phyloP scores from a whole-genome alignment of 2,888 invertebrate genomes.

The Drosophila cognata region DNA sequence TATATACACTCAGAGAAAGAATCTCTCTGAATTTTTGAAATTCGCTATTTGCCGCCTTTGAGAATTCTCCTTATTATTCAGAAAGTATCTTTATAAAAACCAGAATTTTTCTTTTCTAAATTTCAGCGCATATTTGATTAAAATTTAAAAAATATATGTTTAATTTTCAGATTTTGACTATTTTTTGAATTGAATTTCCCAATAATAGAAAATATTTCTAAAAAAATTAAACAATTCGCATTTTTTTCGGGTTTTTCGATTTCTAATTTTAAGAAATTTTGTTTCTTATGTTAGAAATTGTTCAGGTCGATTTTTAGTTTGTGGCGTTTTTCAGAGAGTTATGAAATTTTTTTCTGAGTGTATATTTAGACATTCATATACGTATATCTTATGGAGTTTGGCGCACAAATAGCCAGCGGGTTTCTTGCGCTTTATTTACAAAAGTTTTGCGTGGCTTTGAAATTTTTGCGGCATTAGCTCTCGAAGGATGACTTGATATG shows the following conservation, averaged over 20 bases:
- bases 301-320: background rate
- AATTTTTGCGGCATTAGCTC: constrained; percentile 31
- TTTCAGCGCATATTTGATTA: background rate
- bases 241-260: no score
- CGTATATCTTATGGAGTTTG: constrained; percentile 29
- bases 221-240: no score
- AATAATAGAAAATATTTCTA: no score
- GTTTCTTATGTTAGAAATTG: background rate
- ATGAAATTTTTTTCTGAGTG: background rate
- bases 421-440: constrained; percentile 29
- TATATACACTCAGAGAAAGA: background rate
- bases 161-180: background rate
- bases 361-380: background rate
- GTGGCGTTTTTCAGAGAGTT: background rate
- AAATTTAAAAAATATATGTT: no score
- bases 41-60: background rate
- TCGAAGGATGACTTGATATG: constrained; percentile 3
- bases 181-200: no score
- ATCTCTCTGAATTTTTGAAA: background rate
- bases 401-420: constrained; percentile 61
- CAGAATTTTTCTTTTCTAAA: background rate
- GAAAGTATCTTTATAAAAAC: background rate
- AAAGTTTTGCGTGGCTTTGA: constrained; percentile 41
- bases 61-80: background rate
- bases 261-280: no score